These are phyloP conservation scores for Colossoma macropomum DNA, from an alignment of 2,113 vertebrate species.

Conservation along the genomic window DNA sequence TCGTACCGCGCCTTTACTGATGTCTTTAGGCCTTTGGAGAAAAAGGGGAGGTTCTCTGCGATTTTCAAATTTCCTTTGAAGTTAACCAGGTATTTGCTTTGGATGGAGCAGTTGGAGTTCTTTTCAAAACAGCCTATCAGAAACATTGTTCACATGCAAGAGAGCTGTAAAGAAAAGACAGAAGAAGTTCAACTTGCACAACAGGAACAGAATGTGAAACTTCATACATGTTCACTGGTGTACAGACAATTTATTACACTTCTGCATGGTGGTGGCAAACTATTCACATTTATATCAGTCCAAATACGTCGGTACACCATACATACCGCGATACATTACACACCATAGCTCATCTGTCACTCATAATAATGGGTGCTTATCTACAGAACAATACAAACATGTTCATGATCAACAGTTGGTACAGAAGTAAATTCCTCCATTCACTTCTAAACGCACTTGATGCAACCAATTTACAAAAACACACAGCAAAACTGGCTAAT, in stretches of 20 bases:
- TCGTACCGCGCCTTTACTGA: neutral
- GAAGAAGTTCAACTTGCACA: neutral
- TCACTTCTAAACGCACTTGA: conserved; percentile 15
- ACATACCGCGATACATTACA: conserved; percentile 41
- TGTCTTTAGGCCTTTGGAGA: neutral
- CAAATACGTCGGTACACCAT: neutral
- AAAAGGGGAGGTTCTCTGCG: conserved; percentile 30
- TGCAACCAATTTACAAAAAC: conserved; percentile 45
- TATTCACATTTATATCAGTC: conserved; percentile 42
- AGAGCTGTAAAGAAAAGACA: neutral
- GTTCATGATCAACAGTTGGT: neutral
- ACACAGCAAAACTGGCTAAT: neutral
- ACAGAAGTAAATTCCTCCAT: conserved; percentile 2
- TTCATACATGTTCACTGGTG: conserved; percentile 18
- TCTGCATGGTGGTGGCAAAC: conserved; percentile 37
- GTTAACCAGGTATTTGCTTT: conserved; percentile 7
- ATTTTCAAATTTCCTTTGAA: conserved; percentile 54
- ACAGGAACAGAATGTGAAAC: neutral
- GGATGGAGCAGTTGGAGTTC: neutral
- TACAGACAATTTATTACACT: conserved; percentile 42
- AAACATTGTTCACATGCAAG: neutral
- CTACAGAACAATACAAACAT: conserved; percentile 30
- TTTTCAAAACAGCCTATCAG: conserved; percentile 10
- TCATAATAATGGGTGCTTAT: conserved; percentile 37
- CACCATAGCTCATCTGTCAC: conserved; percentile 33